Percentiles rank a stretch among this genome's conserved stretches.
These are phyloP conservation scores for Xanthia togata DNA, from an alignment of 2,888 invertebrate species.

Conservation along the genomic window DNA sequence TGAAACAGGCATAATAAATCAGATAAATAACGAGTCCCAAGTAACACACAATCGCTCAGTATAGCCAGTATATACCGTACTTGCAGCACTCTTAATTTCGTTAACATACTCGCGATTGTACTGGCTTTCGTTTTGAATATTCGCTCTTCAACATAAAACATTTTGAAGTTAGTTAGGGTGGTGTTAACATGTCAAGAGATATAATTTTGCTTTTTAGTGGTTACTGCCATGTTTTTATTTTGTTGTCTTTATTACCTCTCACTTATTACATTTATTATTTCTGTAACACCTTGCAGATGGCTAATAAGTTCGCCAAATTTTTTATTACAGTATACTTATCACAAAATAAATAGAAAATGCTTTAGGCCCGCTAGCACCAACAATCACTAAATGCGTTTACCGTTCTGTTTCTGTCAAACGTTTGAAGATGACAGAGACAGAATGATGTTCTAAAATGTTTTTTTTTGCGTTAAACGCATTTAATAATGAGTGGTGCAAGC, in stretches of 20 bases:
- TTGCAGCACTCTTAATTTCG: neutral
- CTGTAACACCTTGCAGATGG: neutral
- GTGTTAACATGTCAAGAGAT: neutral
- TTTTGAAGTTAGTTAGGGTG: neutral
- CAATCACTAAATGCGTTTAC: neutral
- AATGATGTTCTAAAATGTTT: neutral
- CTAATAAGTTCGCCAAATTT: neutral
- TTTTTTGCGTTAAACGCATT: neutral
- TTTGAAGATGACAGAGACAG: neutral
- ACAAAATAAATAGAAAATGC: neutral
- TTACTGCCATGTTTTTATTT: neutral
- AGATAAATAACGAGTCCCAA: constrained; percentile 14
- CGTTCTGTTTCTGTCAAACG: neutral
- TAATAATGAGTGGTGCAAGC: no score
- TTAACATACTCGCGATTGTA: neutral
- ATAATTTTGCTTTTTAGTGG: neutral
- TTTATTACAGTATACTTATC: neutral
- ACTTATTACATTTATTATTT: neutral
- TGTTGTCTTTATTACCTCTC: no score
- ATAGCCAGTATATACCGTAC: neutral
- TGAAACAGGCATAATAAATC: constrained; percentile 73
- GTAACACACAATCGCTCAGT: neutral
- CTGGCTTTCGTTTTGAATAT: neutral
- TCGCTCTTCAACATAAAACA: neutral
- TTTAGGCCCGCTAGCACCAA: constrained; percentile 50